Evolutionary conservation across 2,797 vertebrate genomes (phyloP), one percentile per base, ranked within the genome.

Genomic region (Coregonus ussuriensis): DNA sequence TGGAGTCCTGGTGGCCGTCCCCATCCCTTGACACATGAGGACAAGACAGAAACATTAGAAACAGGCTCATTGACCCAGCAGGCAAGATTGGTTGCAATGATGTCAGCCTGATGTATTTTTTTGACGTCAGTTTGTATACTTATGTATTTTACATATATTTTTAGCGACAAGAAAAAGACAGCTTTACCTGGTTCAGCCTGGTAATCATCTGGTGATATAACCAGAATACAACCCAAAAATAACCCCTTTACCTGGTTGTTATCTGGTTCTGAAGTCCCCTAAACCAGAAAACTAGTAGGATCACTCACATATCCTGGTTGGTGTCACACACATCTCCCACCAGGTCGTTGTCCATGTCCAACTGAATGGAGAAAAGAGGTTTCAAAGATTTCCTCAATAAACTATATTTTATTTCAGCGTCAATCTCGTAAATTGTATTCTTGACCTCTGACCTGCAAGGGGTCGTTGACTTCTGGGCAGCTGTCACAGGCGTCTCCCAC

Each of bases 401-500:
- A 59, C 15, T 7, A n/a, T 59, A 47, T 47, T 47, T 47, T 47
- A 47, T 31, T 66, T 66, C 21, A 66, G 63, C 3, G 54, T 6
- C 5, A n/a, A 7, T 21, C 29, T 13, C 25, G 33, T 15, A 29
- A 33, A 66, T 9, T 14, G 4, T 66, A 31, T 14, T 21, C 65
- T 66, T 59, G 52, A 54, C 53, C 31, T 74, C 72, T 21, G 59
- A 98, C 98, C 96, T 99, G 98, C 86, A 95, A 98, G 3, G 98
- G 98, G 86, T 99, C 97, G 82, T 96, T 98, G 89, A 96, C 94
- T 79, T 99, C 97, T 3, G 98, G 97, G 67, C 97, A 99, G 88
- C 96, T 99, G 88, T 99, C 98, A 4, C 98, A 99, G 59, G 97
- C 97, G 0, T 99, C 98, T 16, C 97, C 98, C 0, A 98, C 96